Evolutionary conservation across 1,140 invertebrate species (phyloP), one percentile per base, ranked within the genome.

Genomic region (Tetragnatha versicolor): DNA sequence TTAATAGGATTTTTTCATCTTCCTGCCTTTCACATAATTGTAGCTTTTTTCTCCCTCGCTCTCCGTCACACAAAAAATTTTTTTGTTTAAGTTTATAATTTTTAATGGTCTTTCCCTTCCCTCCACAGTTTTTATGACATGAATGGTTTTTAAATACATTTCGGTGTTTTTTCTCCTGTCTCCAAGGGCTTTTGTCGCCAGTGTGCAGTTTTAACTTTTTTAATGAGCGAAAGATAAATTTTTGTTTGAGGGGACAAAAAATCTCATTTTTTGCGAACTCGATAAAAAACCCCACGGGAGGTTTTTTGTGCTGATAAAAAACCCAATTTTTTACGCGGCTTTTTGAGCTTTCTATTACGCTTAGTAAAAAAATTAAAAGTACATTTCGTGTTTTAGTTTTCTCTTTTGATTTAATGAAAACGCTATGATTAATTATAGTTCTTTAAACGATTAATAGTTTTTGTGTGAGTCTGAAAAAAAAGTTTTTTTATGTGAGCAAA

Each of bases 371-470:
- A 49, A 73, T 31, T n/a, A 42, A 42, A 58, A 29, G 12, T 9
- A 22, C n/a, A 14, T 58, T 39, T 10, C 33, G 45, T 45, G 49
- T 55, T 73, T 73, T 73, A 10, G 42, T 14, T 37, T 60, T 60
- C 37, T 73, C 53, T 73, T 73, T 73, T 73, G 73, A 77, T 77
- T 77, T 65, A 77, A 77, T 77, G 73, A 77, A 77, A 77, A 77
- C 42, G 58, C 55, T 65, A 53, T 65, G 73, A 77, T 77, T 77
- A 77, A 77, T 77, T 77, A 77, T 77, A 45, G 33, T 66, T 77
- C 33, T 35, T 39, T 73, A 33, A 53, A 66, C 73, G 60, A 63
- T 77, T 77, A 77, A 49, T 66, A 22, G 10, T 53, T 77, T 77
- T 53, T 73, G 29, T 69, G 25, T 53, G 65, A 14, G 27, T 25